A percentile compares a stretch with the other conserved stretches of the same genome.
These are phyloP conservation scores for Aurelia sp. DNA, from an alignment of 30 jellyfish, hydroid and myxozoan species.

Conservation along the genomic window DNA sequence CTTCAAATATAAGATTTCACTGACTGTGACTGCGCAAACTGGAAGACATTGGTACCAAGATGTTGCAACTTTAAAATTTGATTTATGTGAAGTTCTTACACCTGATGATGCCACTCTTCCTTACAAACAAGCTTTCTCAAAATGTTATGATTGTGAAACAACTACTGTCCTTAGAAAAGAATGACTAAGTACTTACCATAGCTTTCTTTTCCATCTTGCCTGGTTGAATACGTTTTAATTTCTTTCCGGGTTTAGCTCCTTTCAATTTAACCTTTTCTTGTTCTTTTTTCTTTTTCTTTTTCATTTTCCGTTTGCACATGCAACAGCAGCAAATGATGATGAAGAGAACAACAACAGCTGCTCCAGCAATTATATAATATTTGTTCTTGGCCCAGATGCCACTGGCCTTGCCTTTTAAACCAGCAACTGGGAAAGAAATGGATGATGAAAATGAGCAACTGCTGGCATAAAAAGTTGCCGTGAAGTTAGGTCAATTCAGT, in stretches of 20 bases:
- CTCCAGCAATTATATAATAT: slow-evolving; percentile 72
- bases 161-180: too few relatives aligned
- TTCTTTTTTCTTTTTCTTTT: slow-evolving; percentile 85
- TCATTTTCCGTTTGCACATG: slow-evolving; percentile 71
- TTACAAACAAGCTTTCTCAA: too few relatives aligned
- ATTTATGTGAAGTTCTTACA: too few relatives aligned
- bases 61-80: too few relatives aligned
- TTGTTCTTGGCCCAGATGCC: slow-evolving; percentile 87
- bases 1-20: too few relatives aligned
- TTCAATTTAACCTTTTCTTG: slow-evolving; percentile 76
- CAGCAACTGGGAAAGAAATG: background rate
- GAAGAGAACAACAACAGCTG: slow-evolving; percentile 69
- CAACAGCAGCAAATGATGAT: slow-evolving; percentile 79
- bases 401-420: slow-evolving; percentile 59
- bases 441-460: background rate
- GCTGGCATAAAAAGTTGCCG: background rate
- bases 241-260: slow-evolving; percentile 81
- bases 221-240: slow-evolving; percentile 89
- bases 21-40: too few relatives aligned
- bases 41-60: too few relatives aligned
- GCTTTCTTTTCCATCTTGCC: slow-evolving; percentile 80
- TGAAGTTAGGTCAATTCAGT: too few relatives aligned
- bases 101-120: too few relatives aligned
- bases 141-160: too few relatives aligned
- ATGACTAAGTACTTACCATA: slow-evolving; percentile 57